phyloP scores from a whole-genome alignment of 1,140 invertebrate species.

The Physella acuta region DNA sequence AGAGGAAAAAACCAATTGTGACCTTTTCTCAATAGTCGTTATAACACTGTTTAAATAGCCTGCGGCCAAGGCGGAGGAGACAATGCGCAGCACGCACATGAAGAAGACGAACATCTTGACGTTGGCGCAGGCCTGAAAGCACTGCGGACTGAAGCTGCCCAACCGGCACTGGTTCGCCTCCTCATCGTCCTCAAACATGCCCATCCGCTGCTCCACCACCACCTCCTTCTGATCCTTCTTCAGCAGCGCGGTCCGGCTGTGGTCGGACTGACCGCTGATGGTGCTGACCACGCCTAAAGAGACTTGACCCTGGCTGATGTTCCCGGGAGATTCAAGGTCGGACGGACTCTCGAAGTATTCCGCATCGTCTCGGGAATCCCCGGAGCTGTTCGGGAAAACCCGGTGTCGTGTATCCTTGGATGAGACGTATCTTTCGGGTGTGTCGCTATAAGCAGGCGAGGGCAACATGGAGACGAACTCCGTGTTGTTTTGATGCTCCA shows the following conservation, averaged over 20 bases:
- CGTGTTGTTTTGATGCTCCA: neutral
- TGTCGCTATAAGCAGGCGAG: too few species aligned
- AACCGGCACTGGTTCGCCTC: slow-evolving; percentile 75
- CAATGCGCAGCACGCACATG: slow-evolving; percentile 84
- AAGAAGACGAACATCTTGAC: slow-evolving; percentile 87
- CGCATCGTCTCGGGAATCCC: neutral
- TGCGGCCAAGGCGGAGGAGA: slow-evolving; percentile 61
- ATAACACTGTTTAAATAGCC: slow-evolving; percentile 93
- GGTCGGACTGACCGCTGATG: slow-evolving; percentile 41
- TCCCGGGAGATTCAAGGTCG: slow-evolving; percentile 25
- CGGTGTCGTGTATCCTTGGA: neutral
- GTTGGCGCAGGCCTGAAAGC: slow-evolving; percentile 75
- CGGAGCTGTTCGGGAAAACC: neutral
- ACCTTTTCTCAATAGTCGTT: slow-evolving; percentile 91
- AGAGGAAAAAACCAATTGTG: too few species aligned
- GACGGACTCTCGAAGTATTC: neutral
- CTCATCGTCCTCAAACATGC: slow-evolving; percentile 22
- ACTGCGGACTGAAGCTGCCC: slow-evolving; percentile 75
- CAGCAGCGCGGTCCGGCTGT: slow-evolving; percentile 39
- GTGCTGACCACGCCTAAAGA: slow-evolving; percentile 36
- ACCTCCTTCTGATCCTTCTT: slow-evolving; percentile 35
- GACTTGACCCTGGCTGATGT: slow-evolving; percentile 21
- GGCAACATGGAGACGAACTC: slow-evolving; percentile 4
- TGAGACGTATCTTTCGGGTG: neutral
- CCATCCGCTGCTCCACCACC: slow-evolving; percentile 32